Conservation (phyloP, 2,888 invertebrate genomes). For the Matsumyia berberina region DNA sequence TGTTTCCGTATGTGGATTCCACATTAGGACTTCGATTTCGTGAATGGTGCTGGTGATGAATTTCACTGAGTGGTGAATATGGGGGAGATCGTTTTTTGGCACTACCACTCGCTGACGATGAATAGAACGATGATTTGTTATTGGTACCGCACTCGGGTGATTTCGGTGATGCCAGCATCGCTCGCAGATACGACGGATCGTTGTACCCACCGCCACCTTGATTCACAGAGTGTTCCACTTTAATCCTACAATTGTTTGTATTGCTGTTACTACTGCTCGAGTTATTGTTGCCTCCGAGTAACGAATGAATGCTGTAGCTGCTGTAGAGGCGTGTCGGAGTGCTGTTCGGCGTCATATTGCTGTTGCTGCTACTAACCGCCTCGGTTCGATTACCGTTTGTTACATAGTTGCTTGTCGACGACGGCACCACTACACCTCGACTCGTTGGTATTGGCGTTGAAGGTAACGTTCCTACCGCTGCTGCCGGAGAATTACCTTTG, state of each 20-base stretch:
- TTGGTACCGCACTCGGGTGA: slow-evolving; percentile 82
- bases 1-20: slow-evolving; percentile 71
- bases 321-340: slow-evolving; percentile 85
- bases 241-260: slow-evolving; percentile 38
- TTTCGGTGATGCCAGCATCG: slow-evolving; percentile 84
- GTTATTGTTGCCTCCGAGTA: slow-evolving; percentile 86
- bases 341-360: slow-evolving; percentile 44
- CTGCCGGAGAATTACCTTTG: slow-evolving; percentile 78
- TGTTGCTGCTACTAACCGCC: slow-evolving; percentile 14
- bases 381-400: slow-evolving; percentile 64
- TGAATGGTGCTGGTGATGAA: slow-evolving; percentile 72
- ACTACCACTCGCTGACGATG: slow-evolving; percentile 63
- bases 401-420: slow-evolving; percentile 66
- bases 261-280: slow-evolving; percentile 80
- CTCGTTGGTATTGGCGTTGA: slow-evolving; percentile 58
- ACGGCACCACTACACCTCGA: slow-evolving; percentile 38
- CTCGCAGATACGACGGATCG: slow-evolving; percentile 80
- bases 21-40: slow-evolving; percentile 77
- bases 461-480: slow-evolving; percentile 65
- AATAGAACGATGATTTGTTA: slow-evolving; percentile 63
- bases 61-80: slow-evolving; percentile 80
- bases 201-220: slow-evolving; percentile 80
- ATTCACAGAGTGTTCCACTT: slow-evolving; percentile 81
- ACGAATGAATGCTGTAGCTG: slow-evolving; percentile 94
- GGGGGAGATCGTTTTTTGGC: slow-evolving; percentile 83